A percentile compares a stretch with the other conserved stretches of the same genome.
phyloP scores from a whole-genome alignment of 2,113 vertebrate genomes.

The Poeciliopsis prolifica region DNA sequence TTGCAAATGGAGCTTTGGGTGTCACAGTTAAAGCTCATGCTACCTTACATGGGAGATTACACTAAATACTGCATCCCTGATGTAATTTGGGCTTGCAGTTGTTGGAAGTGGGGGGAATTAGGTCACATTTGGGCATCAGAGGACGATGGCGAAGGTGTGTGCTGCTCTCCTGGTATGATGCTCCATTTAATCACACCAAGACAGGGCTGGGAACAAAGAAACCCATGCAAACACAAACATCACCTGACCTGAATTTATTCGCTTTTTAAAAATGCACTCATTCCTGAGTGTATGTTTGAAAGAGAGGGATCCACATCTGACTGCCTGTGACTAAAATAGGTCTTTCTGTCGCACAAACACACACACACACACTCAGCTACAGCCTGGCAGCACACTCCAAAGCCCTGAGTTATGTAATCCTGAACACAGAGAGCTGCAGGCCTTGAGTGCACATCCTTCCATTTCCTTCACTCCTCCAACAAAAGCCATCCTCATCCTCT shows the following conservation, averaged over 20 bases:
- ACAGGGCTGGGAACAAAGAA: conserved; percentile 20
- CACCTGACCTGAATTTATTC: conserved; percentile 36
- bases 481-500: conserved; percentile 45
- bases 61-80: not conserved
- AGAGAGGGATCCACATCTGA: conserved; percentile 45
- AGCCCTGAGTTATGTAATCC: conserved; percentile 71
- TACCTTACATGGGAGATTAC: conserved; percentile 15
- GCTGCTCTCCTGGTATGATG: conserved; percentile 43
- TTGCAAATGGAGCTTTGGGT: conserved; percentile 10
- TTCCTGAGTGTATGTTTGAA: not conserved
- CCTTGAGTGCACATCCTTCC: conserved; percentile 71
- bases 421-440: conserved; percentile 68
- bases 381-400: conserved; percentile 61
- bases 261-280: not conserved
- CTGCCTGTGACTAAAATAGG: conserved; percentile 39
- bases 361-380: conserved; percentile 24
- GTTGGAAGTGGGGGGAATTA: conserved; percentile 48
- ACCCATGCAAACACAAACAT: conserved; percentile 13
- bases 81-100: conserved; percentile 21
- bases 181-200: conserved; percentile 58
- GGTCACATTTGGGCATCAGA: conserved; percentile 53
- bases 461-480: conserved; percentile 47
- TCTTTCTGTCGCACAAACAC: conserved; percentile 34
- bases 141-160: conserved; percentile 33
- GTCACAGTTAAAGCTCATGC: not conserved